Evolutionary conservation across 2,113 vertebrate species (phyloP), one percentile per base, ranked within the genome.

Genomic region (Dinomys branickii): DNA sequence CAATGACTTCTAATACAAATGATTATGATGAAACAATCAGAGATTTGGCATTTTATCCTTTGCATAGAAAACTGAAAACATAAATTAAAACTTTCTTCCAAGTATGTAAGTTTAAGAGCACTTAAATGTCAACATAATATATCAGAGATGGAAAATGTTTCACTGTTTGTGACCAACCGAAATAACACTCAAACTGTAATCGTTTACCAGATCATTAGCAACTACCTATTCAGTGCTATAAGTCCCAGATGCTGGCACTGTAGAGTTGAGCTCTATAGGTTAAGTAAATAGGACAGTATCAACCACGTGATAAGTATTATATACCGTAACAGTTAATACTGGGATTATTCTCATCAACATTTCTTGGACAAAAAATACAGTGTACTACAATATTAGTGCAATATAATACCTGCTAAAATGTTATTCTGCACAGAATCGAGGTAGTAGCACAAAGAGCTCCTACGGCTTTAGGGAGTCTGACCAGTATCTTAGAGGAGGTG

Each of bases 81-180:
- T 14, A 65, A 84, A 82, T 91, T 54, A 95, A 78, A 69, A 67
- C 5, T 92, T 93, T 85, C 93, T 94, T 93, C 38, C 78, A 94
- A 67, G 78, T 9, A 16, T 7, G 16, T 10, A 84, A 85, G 88
- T 44, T 59, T 61, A 77, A 90, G 30, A 92, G 77, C 22, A 94
- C 41, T 85, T 69, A 75, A 56, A 92, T 87, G 56, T 92, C n/a
- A 94, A 67, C 35, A 85, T 88, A 92, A 85, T 50, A 47, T 22
- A 92, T 67, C 24, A 93, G n/a, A 44, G 14, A 85, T 38, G 13
- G 17, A 85, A 90, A 88, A 58, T 63, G 5, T 16, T 91, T 96
- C 71, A 30, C 41, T 93, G 41, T 89, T 59, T 94, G 54, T 78
- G 56, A 47, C 16, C 14, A 75, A 35, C 35, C 67, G n/a, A 41